Base-by-base conservation (phyloP, 2,113 vertebrate genomes). In the Neodon shergylaensis region DNA sequence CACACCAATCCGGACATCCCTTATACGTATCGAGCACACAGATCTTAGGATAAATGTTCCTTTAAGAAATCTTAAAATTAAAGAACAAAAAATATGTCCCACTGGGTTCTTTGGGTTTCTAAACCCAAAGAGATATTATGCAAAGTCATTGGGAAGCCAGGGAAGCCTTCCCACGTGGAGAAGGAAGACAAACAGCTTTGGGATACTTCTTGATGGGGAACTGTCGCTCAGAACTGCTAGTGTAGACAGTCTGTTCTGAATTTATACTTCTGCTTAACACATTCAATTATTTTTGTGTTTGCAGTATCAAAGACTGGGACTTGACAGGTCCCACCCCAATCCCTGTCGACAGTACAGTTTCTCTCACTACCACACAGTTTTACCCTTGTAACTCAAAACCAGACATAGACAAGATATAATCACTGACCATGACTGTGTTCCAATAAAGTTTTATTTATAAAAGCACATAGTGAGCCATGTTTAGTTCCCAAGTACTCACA, bases 281-380 rank as follows among this genome's bases (percentile, higher is more conserved):
- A 86, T 73, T 86, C 94, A 72, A 49, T 90, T 91, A 58, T 94
- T 54, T 78, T 61, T 93, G 31, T 24, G 24, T 49, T 36, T 92
- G 11, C 17, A 28, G 92, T 54, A 33, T 72, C 54, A 90, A n/a
- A 79, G 36, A 49, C 76, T 82, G 49, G 33, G 16, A 16, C 5
- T n/a, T 5, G 4, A 3, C 21, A n/a, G 13, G 14, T 8, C 19
- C 54, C 26, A n/a, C 22, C n/a, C 22, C 11, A 4, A 24, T 24
- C 2, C 10, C 19, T 36, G 42, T 63, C 31, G 2, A 58, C n/a
- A 24, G 12, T 10, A 63, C 14, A 8, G 17, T 68, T 66, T 81
- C 26, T 39, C 24, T 58, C 33, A 42, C 28, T 28, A 39, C 19
- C 61, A 58, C 42, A 17, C 24, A 86, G 7, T 54, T 88, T 26